Base-by-base conservation (phyloP, 2,888 invertebrate genomes). In the Gibbula magus region DNA sequence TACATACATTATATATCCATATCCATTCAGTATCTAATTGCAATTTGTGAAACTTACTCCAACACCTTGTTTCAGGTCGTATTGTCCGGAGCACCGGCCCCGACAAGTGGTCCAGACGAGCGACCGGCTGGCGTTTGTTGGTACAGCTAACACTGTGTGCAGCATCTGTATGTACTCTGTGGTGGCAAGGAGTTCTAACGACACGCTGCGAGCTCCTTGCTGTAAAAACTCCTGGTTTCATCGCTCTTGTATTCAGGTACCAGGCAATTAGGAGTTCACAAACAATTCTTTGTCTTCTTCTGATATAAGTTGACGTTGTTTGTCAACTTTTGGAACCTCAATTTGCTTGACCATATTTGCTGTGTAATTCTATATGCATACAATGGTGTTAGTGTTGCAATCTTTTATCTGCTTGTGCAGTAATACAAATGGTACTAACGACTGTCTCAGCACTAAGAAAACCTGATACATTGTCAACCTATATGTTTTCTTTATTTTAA, bases 221-320 rank as follows among this genome's bases (percentile, higher is more conserved):
- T 97, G 97, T 86, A 95, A 94, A 35, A 95, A 95, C 83, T 95
- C 95, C 0, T 96, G 96, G 95, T 96, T 96, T 88, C 97, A 97
- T 88, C 94, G 96, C 67, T 89, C 87, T 20, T 97, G 97, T 83
- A 86, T 92, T 90, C 89, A 91, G 89, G 90, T 90, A 82, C 52
- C 66, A 25, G 1, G 8, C 25, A 25, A 7, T 56, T 56, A 25
- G 5, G n/a, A 56, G 1, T 25, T 10, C 22, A 25, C 20, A 25
- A 25, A 52, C 10, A 18, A 18, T 10, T 18, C 52, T n/a, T n/a
- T n/a, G 4, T 45, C 5, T 45, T 45, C 13, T 45, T 35, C 35
- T n/a, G n/a, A n/a, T n/a, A n/a, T n/a, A n/a, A n/a, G n/a, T n/a
- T n/a, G n/a, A n/a, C n/a, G n/a, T n/a, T n/a, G n/a, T n/a, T n/a